Conservation (phyloP, 2,113 vertebrate genomes). For the Cyprinodon brontotheroides region DNA sequence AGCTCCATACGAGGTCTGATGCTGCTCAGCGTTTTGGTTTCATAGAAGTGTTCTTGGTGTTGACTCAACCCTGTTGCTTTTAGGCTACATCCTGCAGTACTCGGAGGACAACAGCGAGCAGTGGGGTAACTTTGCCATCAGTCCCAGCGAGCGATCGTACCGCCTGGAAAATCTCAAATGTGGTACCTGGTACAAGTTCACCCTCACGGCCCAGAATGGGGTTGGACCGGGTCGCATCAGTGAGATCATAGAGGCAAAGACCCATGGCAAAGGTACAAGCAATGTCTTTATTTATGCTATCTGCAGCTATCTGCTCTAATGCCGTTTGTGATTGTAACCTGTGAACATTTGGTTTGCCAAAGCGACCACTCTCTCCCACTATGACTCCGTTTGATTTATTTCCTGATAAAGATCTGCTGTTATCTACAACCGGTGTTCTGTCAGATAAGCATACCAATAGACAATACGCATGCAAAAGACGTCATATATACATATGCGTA, state of each 20-base stretch:
- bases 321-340: neutral
- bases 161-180: conserved; percentile 94
- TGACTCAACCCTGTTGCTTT: neutral
- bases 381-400: neutral
- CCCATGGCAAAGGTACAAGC: conserved; percentile 90
- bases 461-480: too few species aligned
- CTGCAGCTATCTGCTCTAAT: neutral
- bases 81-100: conserved; percentile 97
- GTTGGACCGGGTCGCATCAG: conserved; percentile 97
- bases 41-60: too few species aligned
- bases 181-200: conserved; percentile 99
- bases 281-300: neutral
- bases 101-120: conserved; percentile 98
- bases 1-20: conserved; percentile 96
- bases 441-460: too few species aligned
- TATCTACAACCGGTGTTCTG: too few species aligned
- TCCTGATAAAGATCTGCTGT: neutral
- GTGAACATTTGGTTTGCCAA: neutral
- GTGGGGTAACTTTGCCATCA: conserved; percentile 97
- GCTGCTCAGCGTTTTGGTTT: neutral
- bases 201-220: conserved; percentile 95
- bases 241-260: conserved; percentile 99
- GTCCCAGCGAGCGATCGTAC: conserved; percentile 94
- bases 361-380: neutral
- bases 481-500: too few species aligned